These are phyloP conservation scores for Spodoptera exigua DNA, from an alignment of 2,888 invertebrate genomes.

Conservation along the genomic window DNA sequence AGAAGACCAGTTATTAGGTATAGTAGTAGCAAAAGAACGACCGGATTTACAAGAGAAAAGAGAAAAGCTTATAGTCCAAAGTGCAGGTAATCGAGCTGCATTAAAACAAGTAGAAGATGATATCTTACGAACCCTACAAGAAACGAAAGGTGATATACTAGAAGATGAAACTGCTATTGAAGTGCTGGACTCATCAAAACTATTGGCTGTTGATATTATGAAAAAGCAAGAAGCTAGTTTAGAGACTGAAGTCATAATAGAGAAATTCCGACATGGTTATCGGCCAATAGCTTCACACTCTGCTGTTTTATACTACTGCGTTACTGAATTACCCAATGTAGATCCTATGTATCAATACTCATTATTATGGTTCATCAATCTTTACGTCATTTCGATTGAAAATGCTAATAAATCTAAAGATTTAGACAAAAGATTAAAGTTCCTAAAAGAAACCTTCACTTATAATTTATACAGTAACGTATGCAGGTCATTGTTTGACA, in stretches of 20 bases:
- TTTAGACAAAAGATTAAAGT: conserved; percentile 91
- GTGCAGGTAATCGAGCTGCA: conserved; percentile 94
- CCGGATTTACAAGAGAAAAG: conserved; percentile 95
- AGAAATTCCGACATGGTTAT: conserved; percentile 93
- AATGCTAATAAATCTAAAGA: conserved; percentile 92
- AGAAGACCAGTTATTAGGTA: conserved; percentile 95
- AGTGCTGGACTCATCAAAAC: conserved; percentile 95
- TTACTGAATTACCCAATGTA: conserved; percentile 94
- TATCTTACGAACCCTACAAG: conserved; percentile 95
- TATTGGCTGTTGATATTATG: conserved; percentile 94
- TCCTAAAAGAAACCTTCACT: conserved; percentile 93
- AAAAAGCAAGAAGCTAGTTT: conserved; percentile 94
- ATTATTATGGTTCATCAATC: conserved; percentile 95
- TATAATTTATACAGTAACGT: conserved; percentile 94
- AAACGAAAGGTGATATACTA: conserved; percentile 95
- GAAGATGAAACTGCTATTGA: conserved; percentile 97
- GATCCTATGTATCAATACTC: conserved; percentile 98
- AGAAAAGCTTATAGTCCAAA: conserved; percentile 93
- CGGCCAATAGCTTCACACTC: conserved; percentile 94
- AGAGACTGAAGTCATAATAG: conserved; percentile 94
- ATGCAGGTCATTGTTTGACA: conserved; percentile 95
- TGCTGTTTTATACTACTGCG: conserved; percentile 94
- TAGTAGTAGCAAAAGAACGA: conserved; percentile 95
- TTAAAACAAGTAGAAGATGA: conserved; percentile 96
- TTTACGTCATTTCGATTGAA: conserved; percentile 94